These are phyloP conservation scores for Lineus longissimus DNA, from an alignment of 1,140 invertebrate genomes.

Conservation along the genomic window DNA sequence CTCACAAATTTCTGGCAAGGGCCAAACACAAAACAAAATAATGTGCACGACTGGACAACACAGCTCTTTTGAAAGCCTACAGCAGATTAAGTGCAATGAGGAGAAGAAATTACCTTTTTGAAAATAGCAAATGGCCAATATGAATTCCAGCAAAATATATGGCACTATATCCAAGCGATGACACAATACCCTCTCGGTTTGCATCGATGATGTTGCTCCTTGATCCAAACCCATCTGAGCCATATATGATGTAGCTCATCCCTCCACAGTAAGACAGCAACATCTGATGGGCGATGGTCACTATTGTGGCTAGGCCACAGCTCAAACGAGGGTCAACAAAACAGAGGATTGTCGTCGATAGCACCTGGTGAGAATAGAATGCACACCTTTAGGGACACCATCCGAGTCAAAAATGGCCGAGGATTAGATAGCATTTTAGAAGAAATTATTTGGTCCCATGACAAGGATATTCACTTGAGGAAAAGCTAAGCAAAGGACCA, in stretches of 20 bases:
- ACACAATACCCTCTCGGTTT: constrained; percentile 86
- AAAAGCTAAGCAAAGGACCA: too few relatives aligned
- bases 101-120: constrained; percentile 25
- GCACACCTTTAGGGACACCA: too few relatives aligned
- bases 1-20: too few relatives aligned
- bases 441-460: too few relatives aligned
- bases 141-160: constrained; percentile 74
- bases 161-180: constrained; percentile 76
- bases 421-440: too few relatives aligned
- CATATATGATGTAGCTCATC: constrained; percentile 69
- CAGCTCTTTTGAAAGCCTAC: not conserved
- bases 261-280: constrained; percentile 61
- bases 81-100: not conserved
- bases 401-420: too few relatives aligned
- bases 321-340: constrained; percentile 29
- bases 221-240: constrained; percentile 40
- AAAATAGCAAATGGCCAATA: constrained; percentile 59
- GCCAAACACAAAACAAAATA: not conserved
- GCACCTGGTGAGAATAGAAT: constrained; percentile 54
- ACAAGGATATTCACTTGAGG: too few relatives aligned
- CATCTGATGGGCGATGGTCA: constrained; percentile 69
- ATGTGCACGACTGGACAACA: not conserved
- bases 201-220: constrained; percentile 67
- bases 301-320: constrained; percentile 50
- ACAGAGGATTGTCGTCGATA: constrained; percentile 62